Conservation (phyloP, 2,888 invertebrate genomes). For the Matsumyia berberina region DNA sequence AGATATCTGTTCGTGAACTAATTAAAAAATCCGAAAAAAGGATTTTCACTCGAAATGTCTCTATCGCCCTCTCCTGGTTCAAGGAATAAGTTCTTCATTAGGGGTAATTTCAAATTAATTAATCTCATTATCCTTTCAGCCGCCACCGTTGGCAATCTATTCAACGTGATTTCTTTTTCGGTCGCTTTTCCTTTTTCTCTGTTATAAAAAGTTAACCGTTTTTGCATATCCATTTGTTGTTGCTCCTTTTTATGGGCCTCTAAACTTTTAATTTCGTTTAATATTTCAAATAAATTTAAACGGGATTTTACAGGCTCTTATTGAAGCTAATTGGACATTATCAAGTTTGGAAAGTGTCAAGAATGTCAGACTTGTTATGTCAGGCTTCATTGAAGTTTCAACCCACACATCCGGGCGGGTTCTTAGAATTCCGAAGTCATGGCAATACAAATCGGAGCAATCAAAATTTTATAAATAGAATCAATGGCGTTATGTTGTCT, state of each 20-base stretch:
- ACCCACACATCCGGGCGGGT: background rate
- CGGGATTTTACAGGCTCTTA: background rate
- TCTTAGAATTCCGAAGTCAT: background rate
- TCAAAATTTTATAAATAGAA: no score
- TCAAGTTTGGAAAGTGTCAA: slow-evolving; percentile 6
- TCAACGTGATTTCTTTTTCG: slow-evolving; percentile 42
- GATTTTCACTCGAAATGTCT: slow-evolving; percentile 40
- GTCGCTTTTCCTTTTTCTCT: slow-evolving; percentile 8
- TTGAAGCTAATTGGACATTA: slow-evolving; percentile 7
- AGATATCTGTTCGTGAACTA: slow-evolving; percentile 35
- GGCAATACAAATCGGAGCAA: background rate
- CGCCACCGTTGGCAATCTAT: slow-evolving; percentile 40
- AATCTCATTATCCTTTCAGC: slow-evolving; percentile 62
- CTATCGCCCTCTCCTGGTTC: slow-evolving; percentile 21
- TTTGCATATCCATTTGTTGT: slow-evolving; percentile 6
- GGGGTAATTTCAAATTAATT: slow-evolving; percentile 64
- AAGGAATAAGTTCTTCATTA: slow-evolving; percentile 56
- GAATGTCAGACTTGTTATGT: background rate
- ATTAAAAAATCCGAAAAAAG: slow-evolving; percentile 52
- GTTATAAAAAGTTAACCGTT: slow-evolving; percentile 3
- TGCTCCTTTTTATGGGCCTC: background rate
- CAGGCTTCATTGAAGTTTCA: background rate
- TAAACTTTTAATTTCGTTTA: slow-evolving; percentile 1
- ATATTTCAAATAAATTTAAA: slow-evolving; percentile 3
- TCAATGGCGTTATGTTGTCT: no score